Evolutionary conservation across 2,888 invertebrate species (phyloP).

Genomic region (Andrena bicolor): DNA sequence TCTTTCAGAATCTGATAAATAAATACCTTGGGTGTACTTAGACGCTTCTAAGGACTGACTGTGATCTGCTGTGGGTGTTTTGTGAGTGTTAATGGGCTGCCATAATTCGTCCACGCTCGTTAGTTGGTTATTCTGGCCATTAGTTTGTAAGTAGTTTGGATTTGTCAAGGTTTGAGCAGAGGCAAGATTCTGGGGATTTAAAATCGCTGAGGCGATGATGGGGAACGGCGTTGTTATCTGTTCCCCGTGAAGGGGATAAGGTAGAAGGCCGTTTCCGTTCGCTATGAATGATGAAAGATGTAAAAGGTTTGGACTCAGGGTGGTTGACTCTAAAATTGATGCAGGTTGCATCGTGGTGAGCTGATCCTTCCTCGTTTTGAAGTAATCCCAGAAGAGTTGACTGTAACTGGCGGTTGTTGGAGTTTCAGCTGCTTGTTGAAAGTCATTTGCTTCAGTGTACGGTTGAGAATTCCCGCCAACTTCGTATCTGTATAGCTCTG

Average conservation of each 20-base stretch:
- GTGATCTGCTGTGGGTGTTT: background rate
- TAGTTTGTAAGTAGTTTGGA: background rate
- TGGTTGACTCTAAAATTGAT: constrained; percentile 40
- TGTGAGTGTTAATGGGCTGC: background rate
- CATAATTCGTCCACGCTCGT: background rate
- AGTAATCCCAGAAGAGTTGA: constrained; percentile 76
- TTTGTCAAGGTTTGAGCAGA: background rate
- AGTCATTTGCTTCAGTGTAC: background rate
- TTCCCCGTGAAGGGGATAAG: background rate
- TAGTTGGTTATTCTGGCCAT: background rate
- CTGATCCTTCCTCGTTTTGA: constrained; percentile 68
- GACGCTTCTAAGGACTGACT: background rate
- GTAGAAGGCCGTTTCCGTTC: background rate
- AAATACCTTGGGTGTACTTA: background rate
- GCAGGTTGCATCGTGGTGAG: constrained; percentile 28
- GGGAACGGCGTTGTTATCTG: constrained; percentile 8
- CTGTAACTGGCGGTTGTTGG: constrained; percentile 70
- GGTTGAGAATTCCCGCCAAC: background rate
- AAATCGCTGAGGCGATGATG: background rate
- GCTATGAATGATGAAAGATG: background rate
- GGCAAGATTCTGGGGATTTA: background rate
- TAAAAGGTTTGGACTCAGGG: constrained; percentile 14
- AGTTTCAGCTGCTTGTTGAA: background rate
- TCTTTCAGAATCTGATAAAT: background rate
- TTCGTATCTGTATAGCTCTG: background rate